Conservation (phyloP, 2,888 invertebrate genomes). For the Papilio gigon region DNA sequence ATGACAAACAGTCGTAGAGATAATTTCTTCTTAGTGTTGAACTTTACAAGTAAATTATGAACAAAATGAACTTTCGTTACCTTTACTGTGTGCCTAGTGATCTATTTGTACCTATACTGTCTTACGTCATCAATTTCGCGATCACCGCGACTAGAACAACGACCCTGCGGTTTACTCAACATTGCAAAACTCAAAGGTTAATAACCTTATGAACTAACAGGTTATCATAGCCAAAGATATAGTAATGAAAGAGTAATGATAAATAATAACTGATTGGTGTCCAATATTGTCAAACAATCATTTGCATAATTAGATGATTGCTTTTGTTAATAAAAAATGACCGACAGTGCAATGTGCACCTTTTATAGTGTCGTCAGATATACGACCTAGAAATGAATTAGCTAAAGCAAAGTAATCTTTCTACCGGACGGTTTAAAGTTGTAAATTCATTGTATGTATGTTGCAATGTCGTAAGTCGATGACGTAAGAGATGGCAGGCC, state of each 20-base stretch:
- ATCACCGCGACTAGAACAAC: background rate
- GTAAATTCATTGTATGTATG: slow-evolving; percentile 43
- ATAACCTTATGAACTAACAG: background rate
- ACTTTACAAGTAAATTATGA: too few species aligned
- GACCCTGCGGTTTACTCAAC: background rate
- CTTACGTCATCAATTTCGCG: background rate
- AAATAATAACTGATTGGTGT: background rate
- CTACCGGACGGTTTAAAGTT: slow-evolving; percentile 24
- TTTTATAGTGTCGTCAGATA: slow-evolving; percentile 48
- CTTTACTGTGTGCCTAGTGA: background rate
- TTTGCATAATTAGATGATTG: slow-evolving; percentile 29
- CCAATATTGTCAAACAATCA: background rate
- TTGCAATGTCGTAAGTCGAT: slow-evolving; percentile 59
- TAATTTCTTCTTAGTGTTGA: background rate
- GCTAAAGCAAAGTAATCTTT: slow-evolving; percentile 41
- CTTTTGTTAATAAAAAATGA: slow-evolving; percentile 20
- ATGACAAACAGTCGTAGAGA: background rate
- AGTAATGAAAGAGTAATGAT: background rate
- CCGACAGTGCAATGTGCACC: slow-evolving; percentile 51
- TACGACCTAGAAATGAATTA: slow-evolving; percentile 50
- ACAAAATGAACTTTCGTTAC: too few species aligned
- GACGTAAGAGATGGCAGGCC: slow-evolving; percentile 60
- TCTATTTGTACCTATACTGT: background rate
- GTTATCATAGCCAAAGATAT: background rate
- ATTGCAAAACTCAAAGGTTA: background rate